Evolutionary conservation across 2,888 invertebrate genomes (phyloP).

Genomic region (Cataglyphis albicans): DNA sequence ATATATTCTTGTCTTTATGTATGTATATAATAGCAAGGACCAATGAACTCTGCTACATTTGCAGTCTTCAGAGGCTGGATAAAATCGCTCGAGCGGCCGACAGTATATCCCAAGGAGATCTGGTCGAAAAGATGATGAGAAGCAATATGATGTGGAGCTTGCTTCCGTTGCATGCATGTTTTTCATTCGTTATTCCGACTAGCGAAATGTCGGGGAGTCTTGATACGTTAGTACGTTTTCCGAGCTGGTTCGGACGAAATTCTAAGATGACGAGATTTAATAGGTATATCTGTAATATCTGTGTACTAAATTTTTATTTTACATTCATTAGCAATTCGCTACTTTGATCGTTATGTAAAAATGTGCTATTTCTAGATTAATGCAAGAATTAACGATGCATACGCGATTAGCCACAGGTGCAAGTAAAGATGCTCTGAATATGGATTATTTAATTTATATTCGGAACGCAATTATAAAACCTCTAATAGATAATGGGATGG

Average conservation of each 20-base stretch:
- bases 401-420: constrained; percentile 81
- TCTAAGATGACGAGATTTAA: constrained; percentile 94
- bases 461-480: constrained; percentile 92
- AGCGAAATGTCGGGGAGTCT: constrained; percentile 93
- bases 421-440: constrained; percentile 92
- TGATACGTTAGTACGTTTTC: constrained; percentile 94
- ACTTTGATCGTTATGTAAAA: neutral
- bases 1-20: constrained; percentile 13
- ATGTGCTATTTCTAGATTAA: constrained; percentile 71
- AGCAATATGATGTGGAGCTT: constrained; percentile 94
- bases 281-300: constrained; percentile 87
- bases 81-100: constrained; percentile 94
- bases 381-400: constrained; percentile 83
- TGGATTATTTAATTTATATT: constrained; percentile 95
- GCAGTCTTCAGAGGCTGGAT: constrained; percentile 88
- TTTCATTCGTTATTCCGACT: constrained; percentile 96
- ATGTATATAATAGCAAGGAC: neutral
- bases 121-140: constrained; percentile 94
- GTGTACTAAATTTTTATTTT: neutral
- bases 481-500: constrained; percentile 89
- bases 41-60: neutral
- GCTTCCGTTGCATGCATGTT: constrained; percentile 95
- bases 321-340: neutral
- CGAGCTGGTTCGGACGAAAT: constrained; percentile 98
- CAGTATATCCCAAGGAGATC: constrained; percentile 94